Conservation (phyloP, 1,140 invertebrate genomes). For the Drosophila sproati region DNA sequence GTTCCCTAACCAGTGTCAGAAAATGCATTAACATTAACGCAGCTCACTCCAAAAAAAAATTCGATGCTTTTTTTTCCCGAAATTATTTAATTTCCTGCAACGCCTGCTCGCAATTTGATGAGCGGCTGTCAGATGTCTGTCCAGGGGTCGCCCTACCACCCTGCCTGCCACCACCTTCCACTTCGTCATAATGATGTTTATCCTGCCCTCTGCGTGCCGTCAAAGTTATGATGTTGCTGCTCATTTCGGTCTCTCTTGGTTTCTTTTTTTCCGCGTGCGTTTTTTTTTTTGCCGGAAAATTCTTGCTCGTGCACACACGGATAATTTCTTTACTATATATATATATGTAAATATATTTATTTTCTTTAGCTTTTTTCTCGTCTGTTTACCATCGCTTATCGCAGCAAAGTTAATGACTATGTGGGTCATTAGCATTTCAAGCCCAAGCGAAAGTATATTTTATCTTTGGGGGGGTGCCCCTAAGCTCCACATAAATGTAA, state of each 20-base stretch:
- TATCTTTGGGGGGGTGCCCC: not conserved
- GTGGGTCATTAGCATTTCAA: slow-evolving; percentile 73
- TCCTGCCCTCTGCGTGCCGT: slow-evolving; percentile 43
- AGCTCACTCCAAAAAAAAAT: slow-evolving; percentile 21
- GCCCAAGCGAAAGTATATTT: slow-evolving; percentile 12
- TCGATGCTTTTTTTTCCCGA: slow-evolving; percentile 56
- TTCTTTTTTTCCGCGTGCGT: not conserved
- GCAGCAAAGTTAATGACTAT: slow-evolving; percentile 72
- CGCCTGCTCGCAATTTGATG: slow-evolving; percentile 72
- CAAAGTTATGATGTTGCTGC: slow-evolving; percentile 60
- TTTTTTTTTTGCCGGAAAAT: slow-evolving; percentile 7
- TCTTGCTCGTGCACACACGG: slow-evolving; percentile 24
- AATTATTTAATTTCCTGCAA: slow-evolving; percentile 80
- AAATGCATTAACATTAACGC: slow-evolving; percentile 74
- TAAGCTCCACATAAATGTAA: slow-evolving; percentile 8
- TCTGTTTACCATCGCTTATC: slow-evolving; percentile 65
- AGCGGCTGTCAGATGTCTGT: slow-evolving; percentile 59
- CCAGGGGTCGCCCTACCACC: slow-evolving; percentile 3
- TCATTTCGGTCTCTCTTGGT: not conserved
- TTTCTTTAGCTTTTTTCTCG: slow-evolving; percentile 1
- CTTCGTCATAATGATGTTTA: slow-evolving; percentile 27
- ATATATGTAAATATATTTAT: slow-evolving; percentile 3
- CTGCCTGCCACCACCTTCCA: not conserved
- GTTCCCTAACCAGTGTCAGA: slow-evolving; percentile 9
- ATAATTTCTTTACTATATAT: slow-evolving; percentile 34